Percentiles rank a stretch among this genome's conserved stretches.
These are phyloP conservation scores for Sminthopsis crassicaudata DNA, from an alignment of 2,113 vertebrate species.

Conservation along the genomic window DNA sequence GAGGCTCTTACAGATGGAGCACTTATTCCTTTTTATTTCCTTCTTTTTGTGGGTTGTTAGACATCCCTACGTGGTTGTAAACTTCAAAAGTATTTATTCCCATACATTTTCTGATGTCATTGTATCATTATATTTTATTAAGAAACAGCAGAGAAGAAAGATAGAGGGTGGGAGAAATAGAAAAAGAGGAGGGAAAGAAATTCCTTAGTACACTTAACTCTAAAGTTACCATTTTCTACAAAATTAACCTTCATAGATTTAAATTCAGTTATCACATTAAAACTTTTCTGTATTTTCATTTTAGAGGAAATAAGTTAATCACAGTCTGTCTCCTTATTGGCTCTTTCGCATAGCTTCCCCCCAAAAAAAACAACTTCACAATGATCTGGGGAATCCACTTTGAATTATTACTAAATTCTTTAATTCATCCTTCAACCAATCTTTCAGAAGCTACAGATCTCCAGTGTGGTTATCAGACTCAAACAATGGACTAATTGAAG, in stretches of 20 bases:
- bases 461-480: slow-evolving; percentile 52
- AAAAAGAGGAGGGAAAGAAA: slow-evolving; percentile 75
- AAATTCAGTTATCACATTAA: slow-evolving; percentile 14
- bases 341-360: slow-evolving; percentile 11
- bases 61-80: slow-evolving; percentile 76
- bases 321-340: slow-evolving; percentile 43
- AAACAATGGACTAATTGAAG: slow-evolving; percentile 45
- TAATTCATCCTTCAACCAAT: not conserved
- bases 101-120: slow-evolving; percentile 68
- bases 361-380: not conserved
- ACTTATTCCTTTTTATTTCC: slow-evolving; percentile 75
- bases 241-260: slow-evolving; percentile 39
- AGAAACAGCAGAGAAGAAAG: slow-evolving; percentile 69
- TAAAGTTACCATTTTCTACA: slow-evolving; percentile 49
- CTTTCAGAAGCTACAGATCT: slow-evolving; percentile 46
- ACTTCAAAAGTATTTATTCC: slow-evolving; percentile 77
- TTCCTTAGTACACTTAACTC: slow-evolving; percentile 7
- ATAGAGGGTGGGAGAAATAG: slow-evolving; percentile 71
- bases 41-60: slow-evolving; percentile 74
- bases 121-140: slow-evolving; percentile 78
- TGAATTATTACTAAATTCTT: slow-evolving; percentile 13
- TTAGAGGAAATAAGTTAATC: slow-evolving; percentile 65
- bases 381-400: slow-evolving; percentile 59
- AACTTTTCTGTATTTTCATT: slow-evolving; percentile 46
- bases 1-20: slow-evolving; percentile 82